A percentile compares a stretch with the other conserved stretches of the same genome.
Evolutionary conservation across 2,113 vertebrate genomes (phyloP).

Genomic region (Pangasianodon gigas): DNA sequence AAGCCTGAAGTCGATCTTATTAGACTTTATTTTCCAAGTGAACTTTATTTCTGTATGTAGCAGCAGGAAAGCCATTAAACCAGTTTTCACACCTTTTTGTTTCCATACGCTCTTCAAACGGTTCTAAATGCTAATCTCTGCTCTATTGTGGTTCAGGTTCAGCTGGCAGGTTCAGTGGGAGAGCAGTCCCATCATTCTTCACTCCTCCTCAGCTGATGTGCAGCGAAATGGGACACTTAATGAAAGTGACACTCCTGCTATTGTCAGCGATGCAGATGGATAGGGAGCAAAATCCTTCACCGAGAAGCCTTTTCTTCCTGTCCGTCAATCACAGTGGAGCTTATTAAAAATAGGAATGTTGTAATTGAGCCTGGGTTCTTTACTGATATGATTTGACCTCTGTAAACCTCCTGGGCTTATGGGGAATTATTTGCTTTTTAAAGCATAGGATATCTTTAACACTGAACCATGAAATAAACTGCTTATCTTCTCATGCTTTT

Average conservation of each 20-base stretch:
- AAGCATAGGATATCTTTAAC: neutral
- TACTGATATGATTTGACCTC: neutral
- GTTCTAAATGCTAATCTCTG: slow-evolving; percentile 45
- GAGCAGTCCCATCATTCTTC: slow-evolving; percentile 30
- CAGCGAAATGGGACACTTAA: slow-evolving; percentile 24
- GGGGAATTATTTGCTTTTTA: neutral
- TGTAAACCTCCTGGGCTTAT: neutral
- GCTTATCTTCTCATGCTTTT: neutral
- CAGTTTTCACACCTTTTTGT: slow-evolving; percentile 11
- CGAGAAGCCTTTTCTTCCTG: neutral
- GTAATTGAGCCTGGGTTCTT: neutral
- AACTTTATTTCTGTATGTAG: slow-evolving; percentile 29
- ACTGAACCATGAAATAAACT: neutral
- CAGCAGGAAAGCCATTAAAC: slow-evolving; percentile 39
- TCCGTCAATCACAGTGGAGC: neutral
- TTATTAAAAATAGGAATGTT: neutral
- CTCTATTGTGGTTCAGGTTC: slow-evolving; percentile 24
- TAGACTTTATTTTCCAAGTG: slow-evolving; percentile 13
- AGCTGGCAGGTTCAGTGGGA: slow-evolving; percentile 40
- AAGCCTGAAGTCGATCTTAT: neutral
- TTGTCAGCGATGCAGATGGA: slow-evolving; percentile 27
- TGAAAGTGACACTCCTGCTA: slow-evolving; percentile 21
- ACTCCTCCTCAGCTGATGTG: slow-evolving; percentile 26
- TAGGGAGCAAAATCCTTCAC: slow-evolving; percentile 14
- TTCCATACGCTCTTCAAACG: neutral